Evolutionary conservation across 2,797 vertebrate species (phyloP).

Genomic region (Malurus leucopterus): DNA sequence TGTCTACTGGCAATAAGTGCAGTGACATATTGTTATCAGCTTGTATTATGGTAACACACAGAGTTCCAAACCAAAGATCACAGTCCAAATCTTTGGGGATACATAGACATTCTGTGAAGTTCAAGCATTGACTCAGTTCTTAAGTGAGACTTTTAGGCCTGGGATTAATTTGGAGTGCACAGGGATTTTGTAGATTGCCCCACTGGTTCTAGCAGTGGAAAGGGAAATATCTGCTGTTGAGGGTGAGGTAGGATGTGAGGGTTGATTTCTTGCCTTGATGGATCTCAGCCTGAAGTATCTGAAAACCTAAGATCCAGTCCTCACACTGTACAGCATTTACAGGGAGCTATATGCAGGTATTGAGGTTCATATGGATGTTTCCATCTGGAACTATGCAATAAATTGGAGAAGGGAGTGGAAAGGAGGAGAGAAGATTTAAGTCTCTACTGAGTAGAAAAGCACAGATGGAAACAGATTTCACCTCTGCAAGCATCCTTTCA

Average conservation of each 20-base stretch:
- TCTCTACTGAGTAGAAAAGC: background rate
- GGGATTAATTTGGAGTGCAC: background rate
- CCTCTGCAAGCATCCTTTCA: background rate
- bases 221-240: background rate
- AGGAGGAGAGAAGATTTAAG: background rate
- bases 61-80: background rate
- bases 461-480: fast-evolving
- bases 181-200: background rate
- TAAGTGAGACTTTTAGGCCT: background rate
- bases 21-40: background rate
- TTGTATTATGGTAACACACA: background rate
- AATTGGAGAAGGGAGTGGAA: background rate
- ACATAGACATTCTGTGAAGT: background rate
- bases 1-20: background rate
- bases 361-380: background rate
- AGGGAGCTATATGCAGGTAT: background rate
- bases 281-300: background rate
- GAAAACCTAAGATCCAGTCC: background rate
- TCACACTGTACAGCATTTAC: background rate
- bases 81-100: background rate
- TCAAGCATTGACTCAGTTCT: background rate
- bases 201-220: background rate
- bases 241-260: background rate
- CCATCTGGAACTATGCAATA: background rate
- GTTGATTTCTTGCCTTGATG: background rate